Base-by-base conservation (phyloP, 2,888 invertebrate genomes). In the Diogma glabrata region DNA sequence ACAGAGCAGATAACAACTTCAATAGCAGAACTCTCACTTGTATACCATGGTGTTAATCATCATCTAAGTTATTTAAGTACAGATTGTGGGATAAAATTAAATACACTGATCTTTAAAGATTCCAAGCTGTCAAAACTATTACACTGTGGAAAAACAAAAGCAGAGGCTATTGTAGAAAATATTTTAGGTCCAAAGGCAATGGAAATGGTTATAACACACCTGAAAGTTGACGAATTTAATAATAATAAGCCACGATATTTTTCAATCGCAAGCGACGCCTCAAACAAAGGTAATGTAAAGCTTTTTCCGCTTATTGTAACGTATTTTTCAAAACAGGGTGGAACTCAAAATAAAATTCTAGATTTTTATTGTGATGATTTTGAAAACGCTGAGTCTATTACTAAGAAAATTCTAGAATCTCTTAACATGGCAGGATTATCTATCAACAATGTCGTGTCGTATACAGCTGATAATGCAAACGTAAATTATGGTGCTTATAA, bases 21-120 rank as follows among this genome's bases (percentile, higher is more conserved):
- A 14, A 52, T 46, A 47, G 54, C 54, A 43, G 57, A 58, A 46
- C 48, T 56, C n/a, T 47, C 52, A 20, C 49, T 53, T 48, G 52
- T 54, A 16, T 58, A 54, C 52, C 56, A 56, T 28, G 56, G 54
- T 40, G 51, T 57, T 14, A 40, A 49, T 45, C 57, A 58, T 48
- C 54, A 55, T 53, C 56, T 54, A 52, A 55, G 53, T 43, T 58
- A 57, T 50, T 24, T 49, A 8, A 55, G 56, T 43, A 56, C 51
- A 49, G 57, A 57, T 33, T 58, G 57, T 51, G 57, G 52, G 19
- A 55, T 53, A 3, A 57, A 57, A 51, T 45, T 57, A 22, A 55
- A 56, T 51, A 49, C 54, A 7, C 20, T 33, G 30, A 47, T 56
- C 14, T 57, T 52, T 51, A 22, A 38, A 12, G 55, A 58, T 51